Base-by-base conservation (phyloP, 1,140 invertebrate genomes). In the Dinothrombium tinctorium region DNA sequence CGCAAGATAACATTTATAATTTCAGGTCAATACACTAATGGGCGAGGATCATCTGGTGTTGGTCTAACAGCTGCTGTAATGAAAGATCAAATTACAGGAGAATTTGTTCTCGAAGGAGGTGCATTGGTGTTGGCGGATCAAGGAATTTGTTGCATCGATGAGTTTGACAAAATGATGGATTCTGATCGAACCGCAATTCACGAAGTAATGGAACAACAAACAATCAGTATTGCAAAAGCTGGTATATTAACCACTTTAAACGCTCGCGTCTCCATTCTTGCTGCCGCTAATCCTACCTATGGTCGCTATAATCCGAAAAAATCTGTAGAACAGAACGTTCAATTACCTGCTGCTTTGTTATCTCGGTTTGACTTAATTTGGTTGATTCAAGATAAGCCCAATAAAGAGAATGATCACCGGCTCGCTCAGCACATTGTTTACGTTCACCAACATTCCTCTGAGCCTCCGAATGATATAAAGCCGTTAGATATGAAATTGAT, bases 121-220 rank as follows among this genome's bases (percentile, higher is more conserved):
- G 87, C 92, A n/a, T 61, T 99, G 2, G 92, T 99, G 9, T 56
- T 99, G 33, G 92, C 92, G 12, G 94, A 99, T 65, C 74, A 87
- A 53, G 71, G 94, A 19, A 80, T 98, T 26, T 98, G 92, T 57
- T 98, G 92, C 56, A 99, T 99, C 59, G 92, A 98, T 56, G 94
- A 99, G 63, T 99, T 99, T 62, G 94, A 99, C 59, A 99, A 99
- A 64, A 98, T 99, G 90, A 76, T 86, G 32, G 90, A 98, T 43
- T 56, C 59, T 11, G 92, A 98, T 61, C 69, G 90, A 51, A 94
- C 87, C 1, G 84, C 92, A 29, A 96, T 99, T 51, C 94, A 99
- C 57, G 94, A 99, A 63, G 86, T 90, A 5, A 99, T 99, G 94
- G 94, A 99, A 65, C 94, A 99, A 54, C 94, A 99, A 62, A 99